Evolutionary conservation across 2,113 vertebrate species (phyloP).

Genomic region (Clarias gariepinus): DNA sequence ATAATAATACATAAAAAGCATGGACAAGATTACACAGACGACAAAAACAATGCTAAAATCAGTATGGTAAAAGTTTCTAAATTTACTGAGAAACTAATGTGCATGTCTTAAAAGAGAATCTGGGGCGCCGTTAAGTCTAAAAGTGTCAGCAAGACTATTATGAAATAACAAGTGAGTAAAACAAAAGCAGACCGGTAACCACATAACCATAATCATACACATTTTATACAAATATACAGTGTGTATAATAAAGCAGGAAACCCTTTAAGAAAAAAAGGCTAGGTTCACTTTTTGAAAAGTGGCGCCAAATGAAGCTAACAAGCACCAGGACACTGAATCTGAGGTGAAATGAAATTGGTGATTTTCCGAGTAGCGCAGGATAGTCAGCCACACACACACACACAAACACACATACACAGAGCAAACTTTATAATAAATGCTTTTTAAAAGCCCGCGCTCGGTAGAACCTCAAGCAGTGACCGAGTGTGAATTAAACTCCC

Average conservation of each 20-base stretch:
- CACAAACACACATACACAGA: background rate
- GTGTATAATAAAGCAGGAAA: background rate
- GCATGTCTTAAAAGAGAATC: background rate
- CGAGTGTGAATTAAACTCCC: background rate
- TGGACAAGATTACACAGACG: background rate
- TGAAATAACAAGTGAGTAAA: too few species aligned
- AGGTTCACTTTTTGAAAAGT: slow-evolving; percentile 44
- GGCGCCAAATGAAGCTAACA: slow-evolving; percentile 57
- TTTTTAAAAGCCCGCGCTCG: background rate
- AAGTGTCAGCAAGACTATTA: background rate
- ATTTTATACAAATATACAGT: background rate
- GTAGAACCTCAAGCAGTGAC: background rate
- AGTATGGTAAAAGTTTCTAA: background rate
- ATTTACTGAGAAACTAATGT: background rate
- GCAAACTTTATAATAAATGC: too few species aligned
- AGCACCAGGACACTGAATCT: background rate
- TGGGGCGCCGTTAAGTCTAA: background rate
- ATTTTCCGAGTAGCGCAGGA: background rate
- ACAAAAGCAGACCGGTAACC: background rate
- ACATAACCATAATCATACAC: background rate
- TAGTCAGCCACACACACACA: background rate
- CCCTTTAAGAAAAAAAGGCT: background rate
- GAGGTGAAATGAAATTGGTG: too few species aligned
- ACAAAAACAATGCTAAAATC: too few species aligned
- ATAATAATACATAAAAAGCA: background rate